A percentile compares a stretch with the other conserved stretches of the same genome.
Conservation (phyloP, 2,888 invertebrate species). For the Oscheius sp. region DNA sequence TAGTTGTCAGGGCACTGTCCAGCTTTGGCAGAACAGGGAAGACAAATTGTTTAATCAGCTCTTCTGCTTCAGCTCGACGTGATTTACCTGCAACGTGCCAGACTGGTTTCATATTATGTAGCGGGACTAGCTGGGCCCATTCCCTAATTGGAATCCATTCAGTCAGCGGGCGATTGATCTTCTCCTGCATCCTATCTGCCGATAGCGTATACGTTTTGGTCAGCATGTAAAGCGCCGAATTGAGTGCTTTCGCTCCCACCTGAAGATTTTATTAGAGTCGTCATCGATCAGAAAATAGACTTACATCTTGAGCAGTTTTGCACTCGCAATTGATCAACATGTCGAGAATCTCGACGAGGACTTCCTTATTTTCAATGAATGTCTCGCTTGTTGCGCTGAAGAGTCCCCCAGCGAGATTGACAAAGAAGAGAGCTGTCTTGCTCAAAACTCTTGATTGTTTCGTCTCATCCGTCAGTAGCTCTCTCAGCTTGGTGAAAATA, state of each 20-base stretch:
- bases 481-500: slow-evolving; percentile 27
- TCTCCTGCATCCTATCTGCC: too few relatives aligned
- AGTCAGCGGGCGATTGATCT: slow-evolving; percentile 26
- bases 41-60: slow-evolving; percentile 32
- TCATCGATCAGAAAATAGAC: too few relatives aligned
- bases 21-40: slow-evolving; percentile 33
- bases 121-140: slow-evolving; percentile 36
- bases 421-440: slow-evolving; percentile 37
- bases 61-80: slow-evolving; percentile 19
- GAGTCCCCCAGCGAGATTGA: slow-evolving; percentile 27
- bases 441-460: too few relatives aligned
- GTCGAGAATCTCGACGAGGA: slow-evolving; percentile 34
- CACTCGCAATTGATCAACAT: slow-evolving; percentile 35
- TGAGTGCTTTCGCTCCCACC: slow-evolving; percentile 25
- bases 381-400: slow-evolving; percentile 24
- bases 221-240: slow-evolving; percentile 21
- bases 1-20: background rate
- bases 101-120: slow-evolving; percentile 23
- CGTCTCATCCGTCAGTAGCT: too few relatives aligned
- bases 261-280: too few relatives aligned
- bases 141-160: slow-evolving; percentile 45
- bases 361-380: slow-evolving; percentile 34
- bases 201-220: slow-evolving; percentile 24
- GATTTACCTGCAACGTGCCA: slow-evolving; percentile 39
- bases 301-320: slow-evolving; percentile 38